phyloP scores from a whole-genome alignment of 2,113 vertebrate species.

The Psilopogon haemacephalus region DNA sequence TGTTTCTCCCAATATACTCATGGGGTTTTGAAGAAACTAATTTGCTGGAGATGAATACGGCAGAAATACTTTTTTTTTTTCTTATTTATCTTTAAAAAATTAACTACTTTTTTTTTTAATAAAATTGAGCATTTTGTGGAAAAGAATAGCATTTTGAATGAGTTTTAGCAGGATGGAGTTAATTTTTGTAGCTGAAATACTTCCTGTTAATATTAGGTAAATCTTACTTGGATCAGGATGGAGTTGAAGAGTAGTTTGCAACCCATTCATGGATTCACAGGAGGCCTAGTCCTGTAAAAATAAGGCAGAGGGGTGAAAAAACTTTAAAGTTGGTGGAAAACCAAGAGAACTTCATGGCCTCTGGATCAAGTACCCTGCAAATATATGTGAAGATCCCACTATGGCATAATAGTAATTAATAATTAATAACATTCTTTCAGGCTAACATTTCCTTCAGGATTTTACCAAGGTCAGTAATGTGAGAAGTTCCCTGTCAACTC shows the following conservation, averaged over 20 bases:
- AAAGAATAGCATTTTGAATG: background rate
- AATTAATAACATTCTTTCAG: background rate
- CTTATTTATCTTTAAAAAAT: background rate
- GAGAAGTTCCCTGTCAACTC: background rate
- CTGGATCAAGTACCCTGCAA: background rate
- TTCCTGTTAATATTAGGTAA: background rate
- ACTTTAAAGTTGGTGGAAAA: background rate
- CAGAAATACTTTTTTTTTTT: background rate
- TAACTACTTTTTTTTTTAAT: background rate
- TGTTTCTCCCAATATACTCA: slow-evolving; percentile 59
- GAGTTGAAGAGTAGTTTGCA: background rate
- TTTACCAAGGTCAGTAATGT: background rate
- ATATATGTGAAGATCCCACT: background rate
- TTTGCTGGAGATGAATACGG: slow-evolving; percentile 59
- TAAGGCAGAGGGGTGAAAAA: background rate
- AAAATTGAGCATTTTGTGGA: background rate
- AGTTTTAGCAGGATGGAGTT: background rate
- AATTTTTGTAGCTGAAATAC: background rate
- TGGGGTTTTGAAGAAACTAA: slow-evolving; percentile 66
- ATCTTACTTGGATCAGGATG: background rate
- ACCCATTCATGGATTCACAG: background rate
- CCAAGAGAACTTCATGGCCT: background rate
- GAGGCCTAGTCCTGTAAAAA: background rate
- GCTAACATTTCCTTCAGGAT: background rate
- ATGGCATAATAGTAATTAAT: background rate